These are phyloP conservation scores for Prochilodus magdalenae DNA, from an alignment of 2,113 vertebrate genomes.

Conservation along the genomic window DNA sequence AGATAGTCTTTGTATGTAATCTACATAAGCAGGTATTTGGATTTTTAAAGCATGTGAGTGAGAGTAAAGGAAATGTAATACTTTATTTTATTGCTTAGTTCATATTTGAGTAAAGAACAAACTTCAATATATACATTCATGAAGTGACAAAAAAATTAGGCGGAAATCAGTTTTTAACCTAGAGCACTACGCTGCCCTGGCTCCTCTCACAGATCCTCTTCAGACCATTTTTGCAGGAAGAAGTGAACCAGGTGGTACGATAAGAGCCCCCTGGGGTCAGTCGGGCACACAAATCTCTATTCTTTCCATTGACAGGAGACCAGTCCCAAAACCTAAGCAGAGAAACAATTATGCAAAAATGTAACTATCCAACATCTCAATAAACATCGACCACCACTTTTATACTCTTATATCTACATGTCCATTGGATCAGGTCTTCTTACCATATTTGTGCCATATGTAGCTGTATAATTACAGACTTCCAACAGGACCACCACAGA, in stretches of 20 bases:
- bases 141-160: background rate
- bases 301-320: background rate
- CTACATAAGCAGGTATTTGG: background rate
- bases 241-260: constrained; percentile 51
- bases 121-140: background rate
- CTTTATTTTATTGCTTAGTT: background rate
- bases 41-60: background rate
- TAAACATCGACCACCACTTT: too few relatives aligned
- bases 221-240: constrained; percentile 40
- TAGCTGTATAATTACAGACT: too few relatives aligned
- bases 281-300: constrained; percentile 47
- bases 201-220: constrained; percentile 60
- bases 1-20: too few relatives aligned
- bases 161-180: background rate
- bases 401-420: too few relatives aligned
- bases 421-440: too few relatives aligned
- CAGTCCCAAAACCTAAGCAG: constrained; percentile 53
- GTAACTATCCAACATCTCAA: too few relatives aligned
- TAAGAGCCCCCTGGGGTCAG: constrained; percentile 44
- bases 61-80: background rate
- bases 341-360: background rate
- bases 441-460: too few relatives aligned
- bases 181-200: constrained; percentile 1
- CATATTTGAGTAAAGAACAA: background rate
- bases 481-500: too few relatives aligned